Percentiles rank a stretch among this genome's conserved stretches.
Conservation (phyloP, 2,888 invertebrate genomes). For the Ichneumoninae sp. region DNA sequence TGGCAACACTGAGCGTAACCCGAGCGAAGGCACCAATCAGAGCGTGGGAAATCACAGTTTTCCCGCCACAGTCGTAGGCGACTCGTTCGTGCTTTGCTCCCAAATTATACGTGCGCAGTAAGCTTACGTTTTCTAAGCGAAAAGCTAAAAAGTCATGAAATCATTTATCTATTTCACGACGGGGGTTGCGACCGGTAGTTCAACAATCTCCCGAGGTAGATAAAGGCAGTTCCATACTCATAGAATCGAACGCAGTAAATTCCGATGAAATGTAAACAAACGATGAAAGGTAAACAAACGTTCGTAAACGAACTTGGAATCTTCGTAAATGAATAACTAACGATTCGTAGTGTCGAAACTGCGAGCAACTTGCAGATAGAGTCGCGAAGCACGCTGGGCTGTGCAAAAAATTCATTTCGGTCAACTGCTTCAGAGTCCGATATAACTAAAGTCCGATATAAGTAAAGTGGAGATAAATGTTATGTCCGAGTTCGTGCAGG, state of each 20-base stretch:
- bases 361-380: neutral
- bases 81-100: neutral
- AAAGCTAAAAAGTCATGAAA: neutral
- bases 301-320: neutral
- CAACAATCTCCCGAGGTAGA: neutral
- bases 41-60: neutral
- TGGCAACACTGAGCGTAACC: neutral
- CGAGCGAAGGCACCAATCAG: neutral
- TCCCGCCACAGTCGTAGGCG: neutral
- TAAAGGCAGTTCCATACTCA: too few relatives aligned
- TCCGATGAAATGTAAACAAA: neutral
- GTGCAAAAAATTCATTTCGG: neutral
- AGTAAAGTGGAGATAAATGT: neutral
- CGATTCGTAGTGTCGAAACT: neutral
- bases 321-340: neutral
- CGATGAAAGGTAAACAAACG: neutral
- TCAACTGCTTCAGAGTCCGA: neutral
- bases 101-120: neutral
- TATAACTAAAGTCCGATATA: neutral
- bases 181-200: neutral
- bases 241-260: neutral
- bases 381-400: too few relatives aligned
- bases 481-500: neutral
- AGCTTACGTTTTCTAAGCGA: neutral
- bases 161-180: neutral